A percentile compares a stretch with the other conserved stretches of the same genome.
Evolutionary conservation across 1,140 invertebrate genomes (phyloP).

Genomic region (Tetragonula clypearis): DNA sequence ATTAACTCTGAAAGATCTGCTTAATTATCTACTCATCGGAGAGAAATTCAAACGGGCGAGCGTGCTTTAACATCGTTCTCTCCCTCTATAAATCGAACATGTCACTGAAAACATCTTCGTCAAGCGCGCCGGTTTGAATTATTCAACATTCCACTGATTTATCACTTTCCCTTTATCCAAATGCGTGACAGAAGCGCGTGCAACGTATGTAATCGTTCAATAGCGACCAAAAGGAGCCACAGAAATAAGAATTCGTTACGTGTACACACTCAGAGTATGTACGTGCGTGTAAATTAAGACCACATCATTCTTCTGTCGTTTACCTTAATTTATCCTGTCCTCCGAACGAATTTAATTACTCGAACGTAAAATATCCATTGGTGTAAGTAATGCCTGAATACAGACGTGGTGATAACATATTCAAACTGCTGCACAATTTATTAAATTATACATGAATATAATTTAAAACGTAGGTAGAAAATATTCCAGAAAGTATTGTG

Average conservation of each 20-base stretch:
- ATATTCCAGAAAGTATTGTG: too few relatives aligned
- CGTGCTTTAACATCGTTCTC: neutral
- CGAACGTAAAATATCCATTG: neutral
- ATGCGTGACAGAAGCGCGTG: neutral
- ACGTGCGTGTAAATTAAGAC: neutral
- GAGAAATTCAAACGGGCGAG: neutral
- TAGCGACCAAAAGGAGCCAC: neutral
- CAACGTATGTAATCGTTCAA: neutral
- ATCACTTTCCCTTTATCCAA: slow-evolving; percentile 33
- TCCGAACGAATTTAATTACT: neutral
- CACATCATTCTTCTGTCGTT: neutral
- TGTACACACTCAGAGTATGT: neutral
- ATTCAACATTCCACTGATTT: slow-evolving; percentile 30
- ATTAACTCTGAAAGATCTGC: too few relatives aligned
- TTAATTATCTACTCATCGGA: neutral
- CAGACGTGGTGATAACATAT: neutral
- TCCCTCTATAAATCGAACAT: neutral
- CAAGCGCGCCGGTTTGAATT: slow-evolving; percentile 13
- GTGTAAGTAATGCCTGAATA: neutral
- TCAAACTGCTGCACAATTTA: neutral
- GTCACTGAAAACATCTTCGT: neutral
- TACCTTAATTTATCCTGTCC: neutral
- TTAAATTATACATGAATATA: too few relatives aligned
- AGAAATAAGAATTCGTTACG: neutral
- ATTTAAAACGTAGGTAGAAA: too few relatives aligned